A percentile compares a stretch with the other conserved stretches of the same genome.
phyloP scores from a whole-genome alignment of 1,140 invertebrate species.

The Ips nitidus region DNA sequence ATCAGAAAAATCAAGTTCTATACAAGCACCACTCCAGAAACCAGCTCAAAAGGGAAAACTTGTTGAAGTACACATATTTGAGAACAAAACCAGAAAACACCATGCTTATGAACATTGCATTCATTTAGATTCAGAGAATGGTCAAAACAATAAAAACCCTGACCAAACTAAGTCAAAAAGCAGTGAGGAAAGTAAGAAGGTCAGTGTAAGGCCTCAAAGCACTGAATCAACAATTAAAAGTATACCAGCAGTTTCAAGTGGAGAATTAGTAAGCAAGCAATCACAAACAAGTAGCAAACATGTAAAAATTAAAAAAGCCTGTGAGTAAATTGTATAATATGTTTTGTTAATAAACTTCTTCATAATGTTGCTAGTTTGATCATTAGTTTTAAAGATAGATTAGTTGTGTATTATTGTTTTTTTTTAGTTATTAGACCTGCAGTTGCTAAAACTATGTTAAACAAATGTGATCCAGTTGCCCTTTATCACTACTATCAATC shows the following conservation, averaged over 20 bases:
- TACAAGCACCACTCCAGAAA: neutral
- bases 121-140: conserved; percentile 20
- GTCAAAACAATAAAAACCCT: conserved; percentile 7
- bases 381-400: too few relatives aligned
- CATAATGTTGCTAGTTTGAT: too few relatives aligned
- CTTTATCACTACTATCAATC: conserved; percentile 74
- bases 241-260: conserved; percentile 9
- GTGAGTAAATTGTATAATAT: conserved; percentile 18
- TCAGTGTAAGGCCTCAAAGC: conserved; percentile 3
- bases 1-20: too few relatives aligned
- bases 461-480: conserved; percentile 69
- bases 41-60: neutral
- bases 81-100: conserved; percentile 18
- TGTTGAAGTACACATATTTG: conserved; percentile 34
- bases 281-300: conserved; percentile 10
- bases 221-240: conserved; percentile 15
- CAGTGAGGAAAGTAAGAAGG: too few relatives aligned
- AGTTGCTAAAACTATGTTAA: conserved; percentile 47
- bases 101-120: conserved; percentile 34
- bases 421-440: conserved; percentile 55
- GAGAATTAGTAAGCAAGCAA: neutral
- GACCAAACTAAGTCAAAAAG: neutral
- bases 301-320: conserved; percentile 14
- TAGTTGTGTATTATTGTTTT: neutral
- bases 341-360: too few relatives aligned